Evolutionary conservation across 2,797 vertebrate genomes (phyloP).

Genomic region (Cynopterus sphinx): DNA sequence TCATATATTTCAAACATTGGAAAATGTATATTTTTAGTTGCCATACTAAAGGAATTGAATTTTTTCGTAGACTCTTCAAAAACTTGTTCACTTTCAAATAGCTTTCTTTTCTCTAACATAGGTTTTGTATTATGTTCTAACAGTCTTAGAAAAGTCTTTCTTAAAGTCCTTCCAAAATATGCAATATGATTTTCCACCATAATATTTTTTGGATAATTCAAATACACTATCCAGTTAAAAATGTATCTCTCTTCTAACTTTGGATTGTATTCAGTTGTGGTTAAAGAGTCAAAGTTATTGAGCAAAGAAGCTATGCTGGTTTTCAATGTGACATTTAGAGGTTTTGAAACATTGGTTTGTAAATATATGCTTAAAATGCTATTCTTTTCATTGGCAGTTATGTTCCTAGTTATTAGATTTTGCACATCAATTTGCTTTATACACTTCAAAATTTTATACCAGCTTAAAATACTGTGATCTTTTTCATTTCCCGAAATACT

Average conservation of each 20-base stretch:
- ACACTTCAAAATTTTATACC: neutral
- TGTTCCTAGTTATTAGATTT: conserved; percentile 43
- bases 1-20: conserved; percentile 85
- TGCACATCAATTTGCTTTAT: neutral
- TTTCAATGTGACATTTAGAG: conserved; percentile 56
- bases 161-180: neutral
- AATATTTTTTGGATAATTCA: conserved; percentile 40
- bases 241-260: neutral
- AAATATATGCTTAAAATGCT: conserved; percentile 49
- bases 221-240: conserved; percentile 34
- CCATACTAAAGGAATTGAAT: neutral
- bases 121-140: conserved; percentile 38
- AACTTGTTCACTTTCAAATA: conserved; percentile 33
- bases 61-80: neutral
- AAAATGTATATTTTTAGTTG: conserved; percentile 44
- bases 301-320: conserved; percentile 47
- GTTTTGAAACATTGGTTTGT: conserved; percentile 57
- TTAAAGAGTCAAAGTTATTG: conserved; percentile 32
- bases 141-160: neutral
- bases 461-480: neutral
- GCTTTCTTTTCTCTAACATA: conserved; percentile 53
- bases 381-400: conserved; percentile 36
- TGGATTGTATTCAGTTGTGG: neutral
- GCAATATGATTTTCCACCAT: conserved; percentile 47
- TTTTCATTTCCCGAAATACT: conserved; percentile 4